Percentiles rank a stretch among this genome's conserved stretches.
Conservation (phyloP, 2,888 invertebrate genomes). For the Formica aserva region DNA sequence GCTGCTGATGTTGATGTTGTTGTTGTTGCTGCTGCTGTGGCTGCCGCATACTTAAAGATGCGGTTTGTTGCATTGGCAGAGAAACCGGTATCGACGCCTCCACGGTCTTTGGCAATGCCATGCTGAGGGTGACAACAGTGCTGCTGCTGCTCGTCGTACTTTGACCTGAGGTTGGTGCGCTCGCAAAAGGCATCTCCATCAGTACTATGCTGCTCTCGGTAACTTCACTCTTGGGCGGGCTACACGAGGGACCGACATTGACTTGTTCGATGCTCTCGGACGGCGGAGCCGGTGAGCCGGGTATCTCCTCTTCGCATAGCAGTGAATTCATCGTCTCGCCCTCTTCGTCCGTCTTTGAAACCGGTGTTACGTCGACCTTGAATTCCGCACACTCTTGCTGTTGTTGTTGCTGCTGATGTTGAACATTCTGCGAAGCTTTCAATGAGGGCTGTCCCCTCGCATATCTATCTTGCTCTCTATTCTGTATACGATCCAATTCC, state of each 20-base stretch:
- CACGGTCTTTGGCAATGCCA: slow-evolving; percentile 73
- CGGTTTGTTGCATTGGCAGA: slow-evolving; percentile 75
- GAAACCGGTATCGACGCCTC: slow-evolving; percentile 70
- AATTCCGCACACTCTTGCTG: slow-evolving; percentile 66
- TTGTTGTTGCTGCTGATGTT: slow-evolving; percentile 74
- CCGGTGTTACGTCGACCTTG: slow-evolving; percentile 74
- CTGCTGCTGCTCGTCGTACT: slow-evolving; percentile 75
- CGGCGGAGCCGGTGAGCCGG: slow-evolving; percentile 94
- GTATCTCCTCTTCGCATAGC: slow-evolving; percentile 96
- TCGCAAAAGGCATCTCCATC: slow-evolving; percentile 91
- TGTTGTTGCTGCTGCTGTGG: slow-evolving; percentile 73
- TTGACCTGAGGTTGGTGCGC: slow-evolving; percentile 88
- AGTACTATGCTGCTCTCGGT: slow-evolving; percentile 85
- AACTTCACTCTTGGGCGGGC: slow-evolving; percentile 85
- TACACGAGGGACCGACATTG: slow-evolving; percentile 68
- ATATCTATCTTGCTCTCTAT: slow-evolving; percentile 68
- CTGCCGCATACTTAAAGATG: slow-evolving; percentile 62
- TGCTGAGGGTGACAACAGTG: slow-evolving; percentile 75
- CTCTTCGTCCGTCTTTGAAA: slow-evolving; percentile 85
- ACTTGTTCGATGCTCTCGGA: slow-evolving; percentile 81
- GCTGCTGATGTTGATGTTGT: slow-evolving; percentile 56
- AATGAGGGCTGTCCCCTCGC: slow-evolving; percentile 47
- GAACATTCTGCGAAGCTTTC: slow-evolving; percentile 70
- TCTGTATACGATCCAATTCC: slow-evolving; percentile 75
- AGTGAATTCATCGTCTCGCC: slow-evolving; percentile 91